Base-by-base conservation (phyloP, 2,113 vertebrate species). In the Colinus virginianus region DNA sequence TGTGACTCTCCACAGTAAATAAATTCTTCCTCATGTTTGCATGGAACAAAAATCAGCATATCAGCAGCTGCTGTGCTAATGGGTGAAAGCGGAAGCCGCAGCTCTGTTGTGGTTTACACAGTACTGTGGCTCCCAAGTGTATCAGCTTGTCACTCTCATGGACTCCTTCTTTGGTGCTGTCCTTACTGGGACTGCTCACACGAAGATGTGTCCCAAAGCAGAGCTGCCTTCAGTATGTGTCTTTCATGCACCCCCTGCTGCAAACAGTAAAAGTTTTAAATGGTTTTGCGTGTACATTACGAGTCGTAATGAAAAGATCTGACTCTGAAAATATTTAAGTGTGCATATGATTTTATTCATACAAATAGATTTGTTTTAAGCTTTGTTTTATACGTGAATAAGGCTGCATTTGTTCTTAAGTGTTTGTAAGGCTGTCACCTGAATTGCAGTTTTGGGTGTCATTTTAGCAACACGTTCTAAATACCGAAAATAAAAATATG, bases 401-500 rank as follows among this genome's bases (percentile, higher is more conserved):
- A 90, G 69, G 28, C 61, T 83, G 11, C 63, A 23, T 64, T 51
- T 59, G 42, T 70, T 40, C 70, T 74, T 30, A 77, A 87, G 56
- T 69, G 19, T 91, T 95, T 87, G 63, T 40, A 80, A 72, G 82
- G 90, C 21, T 70, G 64, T 20, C 58, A 23, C 48, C 68, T 90
- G 84, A 85, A 83, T 86, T 95, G 68, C 93, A 75, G 71, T 91
- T 91, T 82, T 0, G 17, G 26, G 36, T 85, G 49, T 45, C 81
- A 76, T 78, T 79, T 88, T 91, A 93, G 71, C 53, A 91, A 78
- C 45, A 6, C 82, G 28, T 80, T 88, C 66, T 91, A 93, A 92
- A 94, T 87, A 53, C 1, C 2, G 69, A 51, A 85, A 92, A 93
- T 53, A 81, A 85, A 80, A 9, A 83, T 36, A 15, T 62, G 25